phyloP scores from a whole-genome alignment of 1,140 invertebrate species.

The Meloidogyne hapla region DNA sequence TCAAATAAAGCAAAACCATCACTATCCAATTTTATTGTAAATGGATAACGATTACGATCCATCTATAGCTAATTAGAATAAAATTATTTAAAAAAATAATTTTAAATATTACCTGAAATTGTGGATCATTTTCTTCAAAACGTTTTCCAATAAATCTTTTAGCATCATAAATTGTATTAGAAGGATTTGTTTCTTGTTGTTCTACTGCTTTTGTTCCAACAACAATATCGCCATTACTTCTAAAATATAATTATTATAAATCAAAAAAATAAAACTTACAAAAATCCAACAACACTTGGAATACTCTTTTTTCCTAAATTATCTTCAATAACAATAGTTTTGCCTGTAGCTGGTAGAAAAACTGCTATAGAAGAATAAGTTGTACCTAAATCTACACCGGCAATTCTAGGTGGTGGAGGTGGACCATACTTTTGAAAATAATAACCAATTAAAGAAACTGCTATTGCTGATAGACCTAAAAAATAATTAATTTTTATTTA shows the following conservation, averaged over 20 bases:
- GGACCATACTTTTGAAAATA: conserved; percentile 39
- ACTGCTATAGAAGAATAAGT: conserved; percentile 68
- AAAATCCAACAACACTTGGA: conserved; percentile 62
- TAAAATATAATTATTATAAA: conserved; percentile 30
- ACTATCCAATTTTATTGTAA: conserved; percentile 54
- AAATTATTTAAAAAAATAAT: conserved; percentile 19
- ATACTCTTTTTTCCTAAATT: conserved; percentile 50
- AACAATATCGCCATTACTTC: conserved; percentile 62
- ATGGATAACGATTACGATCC: conserved; percentile 60
- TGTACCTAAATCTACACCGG: conserved; percentile 68
- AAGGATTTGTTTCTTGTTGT: conserved; percentile 67
- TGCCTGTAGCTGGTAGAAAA: conserved; percentile 67
- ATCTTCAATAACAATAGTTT: conserved; percentile 61
- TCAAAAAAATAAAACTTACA: conserved; percentile 45
- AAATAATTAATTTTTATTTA: background rate
- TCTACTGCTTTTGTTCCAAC: conserved; percentile 67
- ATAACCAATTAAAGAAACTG: conserved; percentile 43
- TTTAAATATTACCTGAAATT: conserved; percentile 63
- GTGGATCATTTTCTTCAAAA: conserved; percentile 63
- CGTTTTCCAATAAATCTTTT: conserved; percentile 67
- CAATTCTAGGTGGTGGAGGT: conserved; percentile 67
- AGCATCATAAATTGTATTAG: conserved; percentile 68
- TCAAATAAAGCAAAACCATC: conserved; percentile 57
- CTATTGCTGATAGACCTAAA: conserved; percentile 38
- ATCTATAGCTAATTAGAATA: conserved; percentile 38